A percentile compares a stretch with the other conserved stretches of the same genome.
Evolutionary conservation across 2,888 invertebrate genomes (phyloP).

Genomic region (Hypomecis atomaria): DNA sequence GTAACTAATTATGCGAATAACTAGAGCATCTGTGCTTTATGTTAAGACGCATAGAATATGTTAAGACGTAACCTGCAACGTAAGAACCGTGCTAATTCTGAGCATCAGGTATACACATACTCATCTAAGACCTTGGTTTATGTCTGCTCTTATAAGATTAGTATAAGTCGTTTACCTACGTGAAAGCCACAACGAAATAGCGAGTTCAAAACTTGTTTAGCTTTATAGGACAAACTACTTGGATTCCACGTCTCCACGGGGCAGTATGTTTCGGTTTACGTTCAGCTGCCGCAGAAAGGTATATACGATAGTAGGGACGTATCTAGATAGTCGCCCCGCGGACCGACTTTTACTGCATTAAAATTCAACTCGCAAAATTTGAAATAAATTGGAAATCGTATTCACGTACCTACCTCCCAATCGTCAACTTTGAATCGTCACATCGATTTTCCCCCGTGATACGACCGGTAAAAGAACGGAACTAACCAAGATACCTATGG

Average conservation of each 20-base stretch:
- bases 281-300: constrained; percentile 48
- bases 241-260: constrained; percentile 41
- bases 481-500: constrained; percentile 60
- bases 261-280: constrained; percentile 53
- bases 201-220: constrained; percentile 35
- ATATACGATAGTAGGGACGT: constrained; percentile 23
- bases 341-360: constrained; percentile 51
- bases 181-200: constrained; percentile 39
- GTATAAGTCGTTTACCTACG: constrained; percentile 7
- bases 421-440: constrained; percentile 51
- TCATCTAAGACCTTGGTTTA: background rate
- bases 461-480: constrained; percentile 52
- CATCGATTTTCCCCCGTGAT: constrained; percentile 68
- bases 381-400: constrained; percentile 67
- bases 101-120: background rate
- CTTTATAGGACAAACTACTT: constrained; percentile 40
- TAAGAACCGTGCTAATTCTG: background rate
- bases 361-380: constrained; percentile 67
- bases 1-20: too few species aligned
- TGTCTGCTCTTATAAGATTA: constrained; percentile 11
- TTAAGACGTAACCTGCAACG: too few species aligned
- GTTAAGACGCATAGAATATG: too few species aligned
- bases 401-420: constrained; percentile 55
- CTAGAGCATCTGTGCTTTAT: too few species aligned
- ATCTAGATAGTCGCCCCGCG: constrained; percentile 28